Evolutionary conservation across 2,797 vertebrate species (phyloP).

Genomic region (Saguinus oedipus): DNA sequence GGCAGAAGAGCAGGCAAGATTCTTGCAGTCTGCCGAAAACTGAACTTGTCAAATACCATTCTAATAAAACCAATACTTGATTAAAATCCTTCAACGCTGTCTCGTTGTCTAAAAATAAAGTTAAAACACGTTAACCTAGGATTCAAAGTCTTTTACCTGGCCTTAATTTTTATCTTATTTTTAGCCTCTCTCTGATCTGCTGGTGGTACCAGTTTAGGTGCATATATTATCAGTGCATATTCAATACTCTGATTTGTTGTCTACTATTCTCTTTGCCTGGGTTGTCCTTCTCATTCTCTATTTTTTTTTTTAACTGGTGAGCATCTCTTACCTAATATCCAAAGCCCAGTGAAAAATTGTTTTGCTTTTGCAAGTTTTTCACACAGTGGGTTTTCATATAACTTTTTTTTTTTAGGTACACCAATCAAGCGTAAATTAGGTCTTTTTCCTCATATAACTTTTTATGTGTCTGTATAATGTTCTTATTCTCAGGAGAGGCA

Average conservation of each 20-base stretch:
- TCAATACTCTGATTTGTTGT: not conserved
- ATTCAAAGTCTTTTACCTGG: not conserved
- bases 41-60: not conserved
- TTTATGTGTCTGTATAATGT: not conserved
- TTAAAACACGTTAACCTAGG: not conserved
- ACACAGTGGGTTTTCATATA: not conserved
- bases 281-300: not conserved
- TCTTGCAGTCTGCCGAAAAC: not conserved
- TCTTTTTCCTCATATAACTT: not conserved
- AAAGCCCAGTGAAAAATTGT: not conserved
- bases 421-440: too few species aligned
- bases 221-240: not conserved
- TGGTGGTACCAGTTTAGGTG: not conserved
- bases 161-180: not conserved
- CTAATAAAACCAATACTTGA: not conserved
- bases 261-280: not conserved
- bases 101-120: slow-evolving; percentile 24
- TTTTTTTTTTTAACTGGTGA: not conserved
- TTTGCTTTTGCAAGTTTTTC: not conserved
- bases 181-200: not conserved
- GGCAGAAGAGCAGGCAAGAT: not conserved
- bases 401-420: not conserved
- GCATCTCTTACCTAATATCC: not conserved
- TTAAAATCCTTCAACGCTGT: not conserved
- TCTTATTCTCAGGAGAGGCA: not conserved